A percentile compares a stretch with the other conserved stretches of the same genome.
Evolutionary conservation across 2,888 invertebrate genomes (phyloP).

Genomic region (Melikaiella ostensackeni): DNA sequence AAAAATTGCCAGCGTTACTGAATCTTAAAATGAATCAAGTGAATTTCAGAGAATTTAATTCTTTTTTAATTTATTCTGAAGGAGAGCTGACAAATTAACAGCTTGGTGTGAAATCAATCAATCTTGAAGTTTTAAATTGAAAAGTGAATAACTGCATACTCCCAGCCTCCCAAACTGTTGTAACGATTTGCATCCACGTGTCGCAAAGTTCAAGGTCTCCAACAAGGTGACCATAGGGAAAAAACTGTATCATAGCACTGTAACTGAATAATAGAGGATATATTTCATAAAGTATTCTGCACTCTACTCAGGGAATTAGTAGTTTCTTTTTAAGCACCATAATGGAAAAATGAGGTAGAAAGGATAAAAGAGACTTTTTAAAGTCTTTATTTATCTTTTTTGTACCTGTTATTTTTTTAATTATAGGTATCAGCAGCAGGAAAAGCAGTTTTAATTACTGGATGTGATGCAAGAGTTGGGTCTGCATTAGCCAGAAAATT

Average conservation of each 20-base stretch:
- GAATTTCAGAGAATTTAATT: not conserved
- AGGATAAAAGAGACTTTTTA: not conserved
- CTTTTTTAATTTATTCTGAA: not conserved
- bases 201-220: conserved; percentile 32
- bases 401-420: not conserved
- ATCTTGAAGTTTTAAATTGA: conserved; percentile 7
- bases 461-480: conserved; percentile 88
- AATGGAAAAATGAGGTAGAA: not conserved
- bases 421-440: conserved; percentile 88
- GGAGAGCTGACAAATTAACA: not conserved
- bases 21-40: not conserved
- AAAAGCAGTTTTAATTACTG: conserved; percentile 90
- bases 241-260: not conserved
- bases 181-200: conserved; percentile 28
- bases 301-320: not conserved
- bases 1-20: not conserved
- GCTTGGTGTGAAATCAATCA: not conserved
- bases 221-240: conserved; percentile 12
- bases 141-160: conserved; percentile 30
- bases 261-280: conserved; percentile 26
- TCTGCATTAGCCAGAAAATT: conserved; percentile 87
- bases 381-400: not conserved
- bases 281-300: conserved; percentile 10
- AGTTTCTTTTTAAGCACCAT: not conserved
- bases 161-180: conserved; percentile 3